Conservation (phyloP, 2,113 vertebrate species). For the Capricornis sumatraensis region DNA sequence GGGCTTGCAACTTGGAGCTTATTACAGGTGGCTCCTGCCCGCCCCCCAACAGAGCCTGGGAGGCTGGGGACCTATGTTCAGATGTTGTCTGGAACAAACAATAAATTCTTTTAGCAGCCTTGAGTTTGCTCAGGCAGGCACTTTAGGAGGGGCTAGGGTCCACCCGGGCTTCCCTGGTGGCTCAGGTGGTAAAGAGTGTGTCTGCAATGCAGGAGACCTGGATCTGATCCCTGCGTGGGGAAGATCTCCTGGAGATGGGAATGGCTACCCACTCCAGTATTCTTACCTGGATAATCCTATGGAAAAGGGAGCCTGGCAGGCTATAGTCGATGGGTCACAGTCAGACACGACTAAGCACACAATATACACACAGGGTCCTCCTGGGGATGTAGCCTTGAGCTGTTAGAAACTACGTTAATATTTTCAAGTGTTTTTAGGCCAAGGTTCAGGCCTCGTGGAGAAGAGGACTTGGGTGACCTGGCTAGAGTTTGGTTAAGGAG, state of each 20-base stretch:
- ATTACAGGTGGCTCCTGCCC: neutral
- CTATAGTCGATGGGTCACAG: neutral
- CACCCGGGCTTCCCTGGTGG: neutral
- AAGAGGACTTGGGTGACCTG: neutral
- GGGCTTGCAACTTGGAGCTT: neutral
- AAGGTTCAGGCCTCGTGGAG: neutral
- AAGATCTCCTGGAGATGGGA: neutral
- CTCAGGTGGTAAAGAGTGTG: neutral
- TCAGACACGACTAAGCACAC: neutral
- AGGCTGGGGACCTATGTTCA: neutral
- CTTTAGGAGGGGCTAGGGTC: neutral
- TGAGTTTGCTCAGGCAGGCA: neutral
- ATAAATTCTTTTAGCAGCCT: neutral
- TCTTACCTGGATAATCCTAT: neutral
- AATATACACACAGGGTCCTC: neutral
- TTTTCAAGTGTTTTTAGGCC: neutral
- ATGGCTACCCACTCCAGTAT: neutral
- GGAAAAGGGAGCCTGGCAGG: neutral
- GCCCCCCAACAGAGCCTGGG: neutral
- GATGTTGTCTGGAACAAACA: neutral
- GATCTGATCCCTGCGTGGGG: rapidly evolving
- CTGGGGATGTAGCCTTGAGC: neutral
- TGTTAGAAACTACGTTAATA: neutral
- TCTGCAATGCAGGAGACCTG: neutral
- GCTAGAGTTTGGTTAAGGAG: neutral